Conservation (phyloP, 2,797 vertebrate genomes). For the Pachyuromys duprasi region DNA sequence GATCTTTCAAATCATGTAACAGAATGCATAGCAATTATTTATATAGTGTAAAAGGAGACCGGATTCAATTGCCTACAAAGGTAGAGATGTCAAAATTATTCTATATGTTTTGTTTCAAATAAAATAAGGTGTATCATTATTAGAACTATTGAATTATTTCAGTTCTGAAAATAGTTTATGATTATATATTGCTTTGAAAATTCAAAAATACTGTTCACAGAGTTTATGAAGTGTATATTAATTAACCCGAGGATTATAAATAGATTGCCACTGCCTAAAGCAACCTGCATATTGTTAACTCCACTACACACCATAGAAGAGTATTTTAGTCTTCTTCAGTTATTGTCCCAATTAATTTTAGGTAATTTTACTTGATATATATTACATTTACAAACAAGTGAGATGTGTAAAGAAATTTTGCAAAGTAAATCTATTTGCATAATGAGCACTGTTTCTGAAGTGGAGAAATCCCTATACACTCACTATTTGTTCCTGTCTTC, state of each 20-base stretch:
- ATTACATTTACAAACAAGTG: neutral
- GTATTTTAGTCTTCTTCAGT: neutral
- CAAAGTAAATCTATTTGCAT: neutral
- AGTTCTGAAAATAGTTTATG: neutral
- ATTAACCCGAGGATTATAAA: neutral
- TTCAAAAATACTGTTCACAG: neutral
- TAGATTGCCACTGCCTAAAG: neutral
- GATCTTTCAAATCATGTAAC: neutral
- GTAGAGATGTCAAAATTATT: constrained; percentile 7
- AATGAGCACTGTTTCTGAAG: neutral
- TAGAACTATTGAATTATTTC: neutral
- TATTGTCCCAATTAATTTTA: neutral
- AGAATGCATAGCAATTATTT: neutral
- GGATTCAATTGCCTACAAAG: neutral
- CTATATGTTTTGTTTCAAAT: neutral
- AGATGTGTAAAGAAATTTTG: neutral
- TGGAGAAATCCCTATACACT: neutral
- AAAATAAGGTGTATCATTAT: neutral
- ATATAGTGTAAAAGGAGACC: neutral
- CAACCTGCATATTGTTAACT: neutral
- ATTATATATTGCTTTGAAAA: neutral
- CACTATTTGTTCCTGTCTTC: neutral
- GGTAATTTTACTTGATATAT: neutral
- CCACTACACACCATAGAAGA: neutral
- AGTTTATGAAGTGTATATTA: neutral